Evolutionary conservation across 1,140 invertebrate genomes (phyloP), one percentile per base, ranked within the genome.

Genomic region (Geopemphigus sp.): DNA sequence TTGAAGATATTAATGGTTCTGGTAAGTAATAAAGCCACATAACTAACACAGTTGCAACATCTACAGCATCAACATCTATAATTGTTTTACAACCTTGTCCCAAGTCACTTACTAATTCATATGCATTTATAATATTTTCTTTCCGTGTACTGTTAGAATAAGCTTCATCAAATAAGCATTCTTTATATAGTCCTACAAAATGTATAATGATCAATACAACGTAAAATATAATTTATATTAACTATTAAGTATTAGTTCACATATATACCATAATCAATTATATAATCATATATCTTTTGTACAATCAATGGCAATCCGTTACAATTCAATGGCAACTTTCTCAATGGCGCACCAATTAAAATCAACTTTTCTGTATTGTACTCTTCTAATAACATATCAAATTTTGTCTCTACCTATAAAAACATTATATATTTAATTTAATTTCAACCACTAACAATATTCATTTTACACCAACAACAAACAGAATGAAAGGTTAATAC

Each of bases 1-100:
- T 57, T 56, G 53, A 32, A 1, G 70, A 73, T 73, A 73, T 73
- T 24, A 73, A 56, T 15, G 70, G 50, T 56, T 73, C 26, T 29
- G 70, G 70, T 73, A 73, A 56, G 17, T 32, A 73, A n/a, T 73
- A 73, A 56, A 73, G 70, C 70, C 70, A 73, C 54, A 73, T 32
- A n/a, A 57, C 1, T 19, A 73, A 56, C 5, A 73, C 29, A 32
- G 70, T 56, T 32, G 70, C 70, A 29, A 73, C 70, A 57, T 73
- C 70, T 56, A 57, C 53, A 56, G 70, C 70, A 14, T 73, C 70
- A 39, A 73, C 29, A 56, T 73, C 50, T 8, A 73, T 8, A 8
- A 56, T 22, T 57, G 24, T 32, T 32, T n/a, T 73, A 73, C 29
- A 54, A 56, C 3, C 32, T 54, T 56, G 26, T 12, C 8, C 54